A percentile compares a stretch with the other conserved stretches of the same genome.
Conservation (phyloP, 2,113 vertebrate genomes). For the Emydocephalus ijimae region DNA sequence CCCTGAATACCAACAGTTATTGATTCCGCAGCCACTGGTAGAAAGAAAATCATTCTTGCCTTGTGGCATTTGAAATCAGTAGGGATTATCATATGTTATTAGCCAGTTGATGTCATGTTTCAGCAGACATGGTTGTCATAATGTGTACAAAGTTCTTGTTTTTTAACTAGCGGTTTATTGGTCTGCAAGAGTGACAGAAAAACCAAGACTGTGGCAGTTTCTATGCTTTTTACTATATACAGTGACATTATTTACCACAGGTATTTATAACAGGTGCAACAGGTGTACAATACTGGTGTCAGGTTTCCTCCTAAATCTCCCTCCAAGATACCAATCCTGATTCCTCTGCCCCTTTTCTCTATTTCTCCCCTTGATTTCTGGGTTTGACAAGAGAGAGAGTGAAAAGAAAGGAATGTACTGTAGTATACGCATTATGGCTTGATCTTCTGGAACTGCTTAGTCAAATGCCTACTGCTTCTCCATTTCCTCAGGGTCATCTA, state of each 20-base stretch:
- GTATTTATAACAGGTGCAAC: neutral
- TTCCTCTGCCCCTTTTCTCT: neutral
- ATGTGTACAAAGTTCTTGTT: neutral
- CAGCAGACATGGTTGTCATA: neutral
- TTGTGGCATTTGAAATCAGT: slow-evolving; percentile 44
- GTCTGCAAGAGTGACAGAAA: neutral
- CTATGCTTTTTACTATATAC: neutral
- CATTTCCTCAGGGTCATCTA: neutral
- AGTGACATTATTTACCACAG: neutral
- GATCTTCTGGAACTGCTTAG: neutral
- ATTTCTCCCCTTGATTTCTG: neutral
- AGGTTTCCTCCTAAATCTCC: neutral
- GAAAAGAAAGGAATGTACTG: neutral
- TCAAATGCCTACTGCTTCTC: neutral
- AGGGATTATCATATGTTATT: slow-evolving; percentile 29
- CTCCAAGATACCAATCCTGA: neutral
- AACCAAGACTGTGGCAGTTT: neutral
- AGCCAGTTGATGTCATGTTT: slow-evolving; percentile 32
- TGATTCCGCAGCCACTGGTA: slow-evolving; percentile 32
- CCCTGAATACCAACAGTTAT: slow-evolving; percentile 37
- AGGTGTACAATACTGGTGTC: neutral
- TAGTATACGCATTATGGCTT: neutral
- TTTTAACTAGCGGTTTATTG: neutral
- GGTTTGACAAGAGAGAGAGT: neutral
- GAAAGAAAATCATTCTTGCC: slow-evolving; percentile 40